Base-by-base conservation (phyloP, 2,888 invertebrate genomes). In the Yponomeuta evonymella region DNA sequence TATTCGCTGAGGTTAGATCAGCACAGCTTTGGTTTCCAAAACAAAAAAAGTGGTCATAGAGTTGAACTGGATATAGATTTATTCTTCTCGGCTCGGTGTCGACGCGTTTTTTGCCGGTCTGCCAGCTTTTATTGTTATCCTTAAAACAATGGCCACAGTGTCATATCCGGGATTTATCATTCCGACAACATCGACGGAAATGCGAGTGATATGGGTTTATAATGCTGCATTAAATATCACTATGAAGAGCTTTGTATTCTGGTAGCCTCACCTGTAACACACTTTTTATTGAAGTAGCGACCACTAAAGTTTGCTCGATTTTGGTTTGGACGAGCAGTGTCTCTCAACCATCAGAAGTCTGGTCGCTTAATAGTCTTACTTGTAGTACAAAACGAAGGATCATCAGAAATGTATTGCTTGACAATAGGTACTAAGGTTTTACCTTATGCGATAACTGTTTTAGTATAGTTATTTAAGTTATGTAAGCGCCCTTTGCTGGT, bases 111-210 rank as follows among this genome's bases (percentile, higher is more conserved):
- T 89, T 89, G 87, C 89, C 78, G 79, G 84, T 85, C 85, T 83
- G 79, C 79, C 78, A 83, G 83, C 85, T 43, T 67, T 68, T 68
- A 91, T 91, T 90, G 90, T 91, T 86, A 79, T 76, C 78, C 79
- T 81, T 87, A 83, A 89, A 87, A 91, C 91, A 92, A 92, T 91
- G 81, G 90, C 80, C 76, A 76, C 78, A 78, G 85, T 83, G 87
- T 86, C 88, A 87, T 89, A 89, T 90, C 89, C 89, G 87, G 88
- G 86, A 85, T 88, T 89, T 87, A 89, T 90, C 85, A 91, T 90
- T 89, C 91, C 85, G 86, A 83, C 89, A 85, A 89, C 91, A 91
- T 90, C 89, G 79, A 81, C 90, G 91, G 91, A 91, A 88, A 90
- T 77, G 86, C 79, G 81, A 80, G 83, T 82, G 86, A 87, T 90